Evolutionary conservation across 2,113 vertebrate genomes (phyloP), one percentile per base, ranked within the genome.

Genomic region (Patagioenas fasciata): DNA sequence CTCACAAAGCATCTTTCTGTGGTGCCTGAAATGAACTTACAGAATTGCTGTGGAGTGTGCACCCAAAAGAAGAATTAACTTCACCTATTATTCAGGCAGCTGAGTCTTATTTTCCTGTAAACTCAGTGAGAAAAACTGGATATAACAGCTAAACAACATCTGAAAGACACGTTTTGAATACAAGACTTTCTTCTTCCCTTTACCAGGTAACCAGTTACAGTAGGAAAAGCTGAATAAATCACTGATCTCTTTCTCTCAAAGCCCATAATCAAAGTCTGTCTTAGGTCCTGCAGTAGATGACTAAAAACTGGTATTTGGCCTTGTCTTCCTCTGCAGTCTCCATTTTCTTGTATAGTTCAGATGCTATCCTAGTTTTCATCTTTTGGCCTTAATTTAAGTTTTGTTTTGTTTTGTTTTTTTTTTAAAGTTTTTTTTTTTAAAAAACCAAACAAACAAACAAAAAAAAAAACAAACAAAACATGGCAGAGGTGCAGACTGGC

Each of bases 331-430:
- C 64, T 60, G 11, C 10, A 88, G 10, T n/a, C 15, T 56, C 8
- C 57, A 9, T 44, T 91, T 88, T 54, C 29, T 51, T 84, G 9
- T 29, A 53, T 16, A 61, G n/a, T 74, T 83, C 69, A 75, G 34
- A 65, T 56, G 13, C 28, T 78, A 91, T 71, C n/a, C 17, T 28
- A 66, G 36, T 5, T 15, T 87, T 85, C 34, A 61, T 82, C n/a
- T 71, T 84, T 69, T 87, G 85, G 73, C 24, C 75, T 77, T 73
- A 88, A 94, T 77, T 82, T 87, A 86, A 84, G n/a, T n/a, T n/a
- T n/a, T n/a, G n/a, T n/a, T n/a, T n/a, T n/a, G n/a, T n/a, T n/a
- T n/a, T n/a, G n/a, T n/a, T 40, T 2, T 69, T 34, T 48, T 48
- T 65, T 12, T n/a, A n/a, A n/a, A n/a, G n/a, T n/a, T n/a, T n/a